Evolutionary conservation across 35 echinoderm and acorn worm genomes (phyloP).

Genomic region (Ophioderma brevispina): DNA sequence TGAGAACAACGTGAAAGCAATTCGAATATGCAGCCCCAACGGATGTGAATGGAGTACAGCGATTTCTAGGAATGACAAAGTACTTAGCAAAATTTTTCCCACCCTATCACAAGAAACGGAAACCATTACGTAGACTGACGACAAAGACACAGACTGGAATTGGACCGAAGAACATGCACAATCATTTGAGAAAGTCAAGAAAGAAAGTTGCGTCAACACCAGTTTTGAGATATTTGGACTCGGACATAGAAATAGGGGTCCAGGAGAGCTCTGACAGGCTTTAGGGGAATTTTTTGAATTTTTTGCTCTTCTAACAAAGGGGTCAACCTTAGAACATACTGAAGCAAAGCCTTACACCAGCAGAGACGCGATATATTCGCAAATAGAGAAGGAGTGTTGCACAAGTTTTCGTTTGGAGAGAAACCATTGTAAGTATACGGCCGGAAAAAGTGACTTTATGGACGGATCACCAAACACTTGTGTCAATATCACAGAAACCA

Average conservation of each 20-base stretch:
- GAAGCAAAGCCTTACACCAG: conserved; percentile 32
- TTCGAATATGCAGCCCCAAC: conserved; percentile 28
- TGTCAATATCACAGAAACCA: conserved; percentile 39
- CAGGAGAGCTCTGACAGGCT: conserved; percentile 29
- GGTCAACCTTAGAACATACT: conserved; percentile 21
- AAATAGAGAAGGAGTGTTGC: conserved; percentile 53
- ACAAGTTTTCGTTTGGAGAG: conserved; percentile 64
- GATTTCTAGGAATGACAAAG: conserved; percentile 39
- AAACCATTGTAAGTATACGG: conserved; percentile 63
- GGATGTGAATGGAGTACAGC: conserved; percentile 6
- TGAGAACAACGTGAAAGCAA: conserved; percentile 13
- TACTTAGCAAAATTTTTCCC: no score
- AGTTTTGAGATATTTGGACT: conserved; percentile 25
- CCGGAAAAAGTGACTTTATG: conserved; percentile 32
- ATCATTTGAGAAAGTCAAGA: conserved; percentile 6
- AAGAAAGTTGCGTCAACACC: not conserved
- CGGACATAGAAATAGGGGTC: not conserved
- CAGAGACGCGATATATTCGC: conserved; percentile 44
- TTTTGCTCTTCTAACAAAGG: conserved; percentile 36
- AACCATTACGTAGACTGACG: not conserved
- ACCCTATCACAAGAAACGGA: not conserved
- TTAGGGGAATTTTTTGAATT: conserved; percentile 23
- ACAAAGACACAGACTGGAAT: conserved; percentile 4
- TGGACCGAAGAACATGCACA: conserved; percentile 27
- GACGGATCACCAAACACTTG: conserved; percentile 48